Conservation (phyloP, 2,113 vertebrate genomes). For the Ochotona curzoniae region DNA sequence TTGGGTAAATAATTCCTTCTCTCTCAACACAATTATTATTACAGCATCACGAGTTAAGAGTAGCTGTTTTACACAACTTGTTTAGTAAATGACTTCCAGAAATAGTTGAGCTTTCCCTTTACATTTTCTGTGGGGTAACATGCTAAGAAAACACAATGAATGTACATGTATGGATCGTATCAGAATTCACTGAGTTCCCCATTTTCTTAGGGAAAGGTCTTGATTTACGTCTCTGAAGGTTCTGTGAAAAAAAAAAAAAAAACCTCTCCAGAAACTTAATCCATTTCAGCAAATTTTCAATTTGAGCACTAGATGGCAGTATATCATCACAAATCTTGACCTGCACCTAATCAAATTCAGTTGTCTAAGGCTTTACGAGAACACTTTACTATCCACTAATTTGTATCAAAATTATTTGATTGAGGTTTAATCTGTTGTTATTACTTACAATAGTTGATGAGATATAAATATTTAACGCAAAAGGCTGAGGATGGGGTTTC, state of each 20-base stretch:
- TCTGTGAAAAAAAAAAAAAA: background rate
- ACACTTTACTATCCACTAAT: background rate
- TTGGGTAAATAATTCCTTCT: background rate
- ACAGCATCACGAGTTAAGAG: background rate
- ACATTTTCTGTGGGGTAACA: background rate
- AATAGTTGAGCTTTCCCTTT: slow-evolving; percentile 11
- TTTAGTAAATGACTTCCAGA: slow-evolving; percentile 32
- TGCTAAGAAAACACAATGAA: slow-evolving; percentile 26
- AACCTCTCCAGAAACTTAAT: slow-evolving; percentile 24
- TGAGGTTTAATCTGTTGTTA: background rate
- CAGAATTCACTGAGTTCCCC: background rate
- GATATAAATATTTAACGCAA: background rate
- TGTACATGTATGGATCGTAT: background rate
- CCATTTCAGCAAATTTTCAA: background rate
- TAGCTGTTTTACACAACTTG: slow-evolving; percentile 14
- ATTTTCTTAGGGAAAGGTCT: slow-evolving; percentile 41
- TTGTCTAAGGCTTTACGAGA: background rate
- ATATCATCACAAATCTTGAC: background rate
- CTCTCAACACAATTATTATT: slow-evolving; percentile 9
- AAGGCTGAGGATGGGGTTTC: background rate
- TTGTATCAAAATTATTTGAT: background rate
- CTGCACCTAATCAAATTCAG: background rate
- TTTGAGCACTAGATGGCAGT: slow-evolving; percentile 67
- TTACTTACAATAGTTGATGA: slow-evolving; percentile 30
- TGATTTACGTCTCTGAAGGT: background rate